Evolutionary conservation across 2,888 invertebrate genomes (phyloP), one percentile per base, ranked within the genome.

Genomic region (Nephrotoma appendiculata): DNA sequence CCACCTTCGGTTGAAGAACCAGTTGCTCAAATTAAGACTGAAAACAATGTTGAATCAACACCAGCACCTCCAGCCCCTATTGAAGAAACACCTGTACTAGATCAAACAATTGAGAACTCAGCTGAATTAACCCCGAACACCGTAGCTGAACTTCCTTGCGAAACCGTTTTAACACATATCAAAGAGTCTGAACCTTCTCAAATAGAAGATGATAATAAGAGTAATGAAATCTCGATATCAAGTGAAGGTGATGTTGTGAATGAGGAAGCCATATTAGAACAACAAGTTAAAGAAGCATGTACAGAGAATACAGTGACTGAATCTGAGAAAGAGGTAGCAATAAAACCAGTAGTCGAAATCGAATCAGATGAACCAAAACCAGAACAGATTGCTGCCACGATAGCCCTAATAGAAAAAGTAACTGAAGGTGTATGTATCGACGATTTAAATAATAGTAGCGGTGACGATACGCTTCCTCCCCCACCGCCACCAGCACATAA

Each of bases 1-100:
- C 43, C 84, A 15, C 85, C 86, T 57, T 86, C 87, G 71, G 45
- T 87, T 11, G 86, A 87, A 45, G 86, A 83, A 86, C 43, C 52
- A 48, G 42, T 86, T 15, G 83, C 84, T 85, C 86, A 83, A 87
- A 83, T 52, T 83, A 83, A 41, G 71, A 43, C 44, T 11, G 83
- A 85, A 85, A 43, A 85, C 41, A 84, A 84, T 15, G 42, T 84
- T 15, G 84, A 84, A 84, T 84, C 84, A 42, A 86, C 41, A 31
- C 44, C 44, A 19, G 42, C 84, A 9, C 41, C 84, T 41, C 84
- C 41, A 4, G 84, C 44, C 15, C 42, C 84, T 5, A 42, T 85
- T 9, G 12, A 31, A 6, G 86, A 48, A 31, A 41, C 44, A 31
- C 71, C 71, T 12, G 4, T 9, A 71, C 9, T 71, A 71, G 71